Evolutionary conservation across 1,140 invertebrate species (phyloP), one percentile per base, ranked within the genome.

Genomic region (Pantala flavescens): DNA sequence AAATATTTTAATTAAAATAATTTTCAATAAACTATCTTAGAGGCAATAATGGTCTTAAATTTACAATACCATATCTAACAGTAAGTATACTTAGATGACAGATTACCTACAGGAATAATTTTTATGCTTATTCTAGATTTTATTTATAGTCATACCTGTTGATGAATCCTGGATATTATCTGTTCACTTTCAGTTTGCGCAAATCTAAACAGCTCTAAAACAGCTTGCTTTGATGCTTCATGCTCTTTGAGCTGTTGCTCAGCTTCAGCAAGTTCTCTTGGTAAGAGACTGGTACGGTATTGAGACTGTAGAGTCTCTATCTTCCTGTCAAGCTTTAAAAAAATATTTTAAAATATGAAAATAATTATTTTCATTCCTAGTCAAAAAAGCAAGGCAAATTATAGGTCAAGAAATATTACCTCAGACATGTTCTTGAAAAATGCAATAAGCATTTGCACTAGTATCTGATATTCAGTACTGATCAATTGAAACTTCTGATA

Each of bases 401-500:
- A 24, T 49, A 72, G 24, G 42, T 71, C 16, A 16, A 23, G 36
- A 76, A 19, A 43, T n/a, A 77, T 83, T 80, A 93, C 89, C 84
- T 93, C 86, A 43, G 87, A 82, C 74, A 92, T 81, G 78, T 88
- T 88, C 76, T 87, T 87, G 81, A 91, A 92, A 81, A 91, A 89
- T 12, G 85, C 84, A 70, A 90, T 87, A 55, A 93, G 83, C 82
- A 90, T 90, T 79, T 92, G 89, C 36, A 93, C 78, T 21, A 95
- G 81, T 23, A 86, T 87, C 79, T 90, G 88, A 80, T 93, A 95
- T 76, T 94, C 89, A 12, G 87, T 87, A 43, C 90, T 85, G 70
- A 90, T 88, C 42, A 87, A 85, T 77, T 88, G 86, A 36, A 94
- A 81, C 76, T 89, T 85, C 78, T 89, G 87, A 78, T 88, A 87